Percentiles rank a stretch among this genome's conserved stretches.
phyloP scores from a whole-genome alignment of 2,797 vertebrate genomes.

The Acanthurus lineatus region DNA sequence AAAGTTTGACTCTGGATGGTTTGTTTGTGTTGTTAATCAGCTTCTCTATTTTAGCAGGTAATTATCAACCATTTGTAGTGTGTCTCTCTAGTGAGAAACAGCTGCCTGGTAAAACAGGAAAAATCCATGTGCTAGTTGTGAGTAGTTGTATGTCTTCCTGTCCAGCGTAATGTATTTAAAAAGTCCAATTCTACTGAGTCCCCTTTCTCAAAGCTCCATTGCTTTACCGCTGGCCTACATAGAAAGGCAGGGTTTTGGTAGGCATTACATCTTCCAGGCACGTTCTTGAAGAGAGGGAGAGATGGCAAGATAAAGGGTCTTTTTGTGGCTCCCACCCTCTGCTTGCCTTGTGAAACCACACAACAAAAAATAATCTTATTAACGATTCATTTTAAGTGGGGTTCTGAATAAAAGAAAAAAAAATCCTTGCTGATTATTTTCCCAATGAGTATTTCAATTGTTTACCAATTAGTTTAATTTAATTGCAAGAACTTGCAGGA shows the following conservation, averaged over 20 bases:
- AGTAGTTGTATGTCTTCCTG: background rate
- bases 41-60: background rate
- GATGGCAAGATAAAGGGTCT: conserved; percentile 66
- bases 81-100: conserved; percentile 15
- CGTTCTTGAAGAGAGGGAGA: conserved; percentile 48
- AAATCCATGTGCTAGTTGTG: background rate
- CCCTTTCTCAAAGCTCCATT: conserved; percentile 35
- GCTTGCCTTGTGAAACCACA: conserved; percentile 43
- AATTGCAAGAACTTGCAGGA: conserved; percentile 16
- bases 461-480: conserved; percentile 53
- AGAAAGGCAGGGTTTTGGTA: conserved; percentile 39
- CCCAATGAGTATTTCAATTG: conserved; percentile 38
- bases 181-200: conserved; percentile 25
- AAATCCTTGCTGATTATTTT: conserved; percentile 35
- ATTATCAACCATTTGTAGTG: conserved; percentile 13
- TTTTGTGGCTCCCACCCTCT: conserved; percentile 57
- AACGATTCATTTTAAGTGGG: conserved; percentile 44
- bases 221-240: conserved; percentile 44
- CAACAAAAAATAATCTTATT: conserved; percentile 53
- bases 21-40: conserved; percentile 16
- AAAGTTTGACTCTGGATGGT: conserved; percentile 13
- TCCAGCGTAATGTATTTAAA: conserved; percentile 24
- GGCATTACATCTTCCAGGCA: conserved; percentile 67
- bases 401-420: background rate
- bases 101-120: background rate